Conservation (phyloP, 2,888 invertebrate species). For the Sepioteuthis lessoniana region DNA sequence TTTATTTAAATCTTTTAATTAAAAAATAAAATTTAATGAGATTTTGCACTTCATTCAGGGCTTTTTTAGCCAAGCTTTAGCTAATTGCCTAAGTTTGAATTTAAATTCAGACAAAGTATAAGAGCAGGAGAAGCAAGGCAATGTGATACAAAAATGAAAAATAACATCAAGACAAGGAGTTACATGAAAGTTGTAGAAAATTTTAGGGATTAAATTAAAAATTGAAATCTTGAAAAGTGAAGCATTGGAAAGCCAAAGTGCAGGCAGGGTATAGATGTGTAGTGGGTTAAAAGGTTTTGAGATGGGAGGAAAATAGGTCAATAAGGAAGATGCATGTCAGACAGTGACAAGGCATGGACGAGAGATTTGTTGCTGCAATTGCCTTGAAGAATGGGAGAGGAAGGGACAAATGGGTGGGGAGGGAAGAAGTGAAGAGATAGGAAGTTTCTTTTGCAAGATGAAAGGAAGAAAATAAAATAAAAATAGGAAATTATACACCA, state of each 20-base stretch:
- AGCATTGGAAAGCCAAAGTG: not conserved
- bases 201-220: no score
- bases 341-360: slow-evolving; percentile 33
- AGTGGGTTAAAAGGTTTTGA: not conserved
- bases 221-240: not conserved
- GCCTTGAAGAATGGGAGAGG: slow-evolving; percentile 5
- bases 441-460: not conserved
- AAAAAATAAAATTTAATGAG: slow-evolving; percentile 33
- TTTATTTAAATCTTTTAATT: slow-evolving; percentile 9
- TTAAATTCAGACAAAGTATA: not conserved
- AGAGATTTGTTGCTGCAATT: slow-evolving; percentile 33
- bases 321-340: not conserved
- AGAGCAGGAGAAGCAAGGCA: not conserved
- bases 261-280: not conserved
- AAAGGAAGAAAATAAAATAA: not conserved
- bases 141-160: not conserved
- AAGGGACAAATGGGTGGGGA: not conserved
- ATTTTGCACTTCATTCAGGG: not conserved
- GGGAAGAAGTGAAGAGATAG: not conserved
- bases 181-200: no score
- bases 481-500: slow-evolving; percentile 10
- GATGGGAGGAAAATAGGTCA: not conserved
- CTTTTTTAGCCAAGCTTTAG: not conserved
- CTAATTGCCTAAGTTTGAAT: slow-evolving; percentile 13
- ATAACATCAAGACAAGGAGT: not conserved